Conservation (phyloP, 2,888 invertebrate genomes). For the Heteromyza rotundicornis region DNA sequence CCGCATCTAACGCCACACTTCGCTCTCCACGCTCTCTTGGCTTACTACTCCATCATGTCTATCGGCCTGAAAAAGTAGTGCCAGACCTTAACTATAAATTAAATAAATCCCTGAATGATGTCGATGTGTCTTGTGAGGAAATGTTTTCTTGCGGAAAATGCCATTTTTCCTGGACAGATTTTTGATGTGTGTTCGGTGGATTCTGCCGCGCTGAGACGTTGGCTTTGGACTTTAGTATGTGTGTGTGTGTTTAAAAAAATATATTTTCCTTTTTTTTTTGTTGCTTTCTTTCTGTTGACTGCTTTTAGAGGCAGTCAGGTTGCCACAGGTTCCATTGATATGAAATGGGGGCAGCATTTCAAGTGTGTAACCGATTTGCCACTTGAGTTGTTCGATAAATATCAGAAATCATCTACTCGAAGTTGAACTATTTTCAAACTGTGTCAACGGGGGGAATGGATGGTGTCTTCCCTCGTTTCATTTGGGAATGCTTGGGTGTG, state of each 20-base stretch:
- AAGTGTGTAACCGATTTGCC: conserved; percentile 59
- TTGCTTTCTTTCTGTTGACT: neutral
- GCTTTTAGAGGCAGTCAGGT: neutral
- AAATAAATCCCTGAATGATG: conserved; percentile 54
- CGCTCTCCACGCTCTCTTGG: too few species aligned
- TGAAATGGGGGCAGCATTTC: conserved; percentile 44
- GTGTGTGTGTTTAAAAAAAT: conserved; percentile 1
- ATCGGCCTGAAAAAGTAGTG: neutral
- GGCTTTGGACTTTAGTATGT: neutral
- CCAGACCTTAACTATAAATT: neutral
- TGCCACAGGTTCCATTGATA: neutral
- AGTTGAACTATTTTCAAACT: neutral
- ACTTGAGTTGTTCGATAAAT: conserved; percentile 56
- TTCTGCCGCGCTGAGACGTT: neutral
- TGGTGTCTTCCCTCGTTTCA: too few species aligned
- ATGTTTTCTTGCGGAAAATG: conserved; percentile 55
- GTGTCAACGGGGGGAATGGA: neutral
- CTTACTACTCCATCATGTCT: neutral
- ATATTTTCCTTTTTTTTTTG: neutral
- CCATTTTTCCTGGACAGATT: conserved; percentile 40
- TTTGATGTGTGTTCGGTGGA: neutral
- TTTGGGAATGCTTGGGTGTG: neutral
- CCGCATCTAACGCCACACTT: too few species aligned
- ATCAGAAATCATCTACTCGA: conserved; percentile 41
- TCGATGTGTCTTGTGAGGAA: too few species aligned